Percentiles rank a stretch among this genome's conserved stretches.
Evolutionary conservation across 2,797 vertebrate genomes (phyloP).

Genomic region (Anableps anableps): DNA sequence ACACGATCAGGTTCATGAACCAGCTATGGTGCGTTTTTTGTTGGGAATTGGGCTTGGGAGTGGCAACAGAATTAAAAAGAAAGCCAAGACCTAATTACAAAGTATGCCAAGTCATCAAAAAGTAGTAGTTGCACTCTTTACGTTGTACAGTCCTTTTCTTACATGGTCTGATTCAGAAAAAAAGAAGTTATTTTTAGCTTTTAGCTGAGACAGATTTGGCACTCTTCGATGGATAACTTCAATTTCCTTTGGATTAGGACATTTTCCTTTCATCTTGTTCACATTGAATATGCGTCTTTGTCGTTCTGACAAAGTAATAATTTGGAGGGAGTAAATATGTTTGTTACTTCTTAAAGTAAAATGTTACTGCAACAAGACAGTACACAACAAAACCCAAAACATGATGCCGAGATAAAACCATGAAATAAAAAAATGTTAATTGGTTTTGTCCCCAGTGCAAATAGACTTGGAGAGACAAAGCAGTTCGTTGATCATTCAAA

Average conservation of each 20-base stretch:
- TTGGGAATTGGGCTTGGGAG: constrained; percentile 70
- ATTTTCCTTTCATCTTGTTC: not conserved
- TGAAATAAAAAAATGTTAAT: constrained; percentile 67
- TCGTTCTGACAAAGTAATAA: constrained; percentile 27
- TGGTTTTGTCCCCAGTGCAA: constrained; percentile 72
- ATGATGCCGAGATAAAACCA: constrained; percentile 55
- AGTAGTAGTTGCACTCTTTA: constrained; percentile 46
- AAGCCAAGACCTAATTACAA: constrained; percentile 76
- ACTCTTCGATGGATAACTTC: not conserved
- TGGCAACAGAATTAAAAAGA: constrained; percentile 72
- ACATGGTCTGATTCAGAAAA: constrained; percentile 29
- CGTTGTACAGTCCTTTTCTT: constrained; percentile 10
- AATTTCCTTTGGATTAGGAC: not conserved
- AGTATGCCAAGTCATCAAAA: constrained; percentile 58
- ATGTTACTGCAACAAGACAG: constrained; percentile 30
- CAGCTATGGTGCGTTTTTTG: constrained; percentile 64
- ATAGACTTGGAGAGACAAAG: constrained; percentile 68
- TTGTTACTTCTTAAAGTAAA: constrained; percentile 24
- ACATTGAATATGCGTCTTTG: constrained; percentile 24
- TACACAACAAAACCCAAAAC: constrained; percentile 40
- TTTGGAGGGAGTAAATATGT: constrained; percentile 32
- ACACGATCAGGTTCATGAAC: constrained; percentile 73
- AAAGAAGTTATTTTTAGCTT: constrained; percentile 25
- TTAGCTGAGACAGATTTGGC: constrained; percentile 10
- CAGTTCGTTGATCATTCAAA: constrained; percentile 61